phyloP scores from a whole-genome alignment of 2,888 invertebrate genomes.

The Neria commutata region DNA sequence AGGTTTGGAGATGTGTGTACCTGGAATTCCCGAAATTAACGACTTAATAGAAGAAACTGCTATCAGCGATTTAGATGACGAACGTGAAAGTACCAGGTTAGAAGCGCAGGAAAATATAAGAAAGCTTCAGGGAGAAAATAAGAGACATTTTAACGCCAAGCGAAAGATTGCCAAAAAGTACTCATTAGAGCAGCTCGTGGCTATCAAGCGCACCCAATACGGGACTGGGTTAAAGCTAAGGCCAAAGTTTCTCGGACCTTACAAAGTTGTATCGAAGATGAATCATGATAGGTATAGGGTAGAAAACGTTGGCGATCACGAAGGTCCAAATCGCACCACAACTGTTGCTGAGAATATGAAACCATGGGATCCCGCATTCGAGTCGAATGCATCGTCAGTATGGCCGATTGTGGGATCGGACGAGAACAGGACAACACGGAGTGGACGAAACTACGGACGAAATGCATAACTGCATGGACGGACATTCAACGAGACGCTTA shows the following conservation, averaged over 20 bases:
- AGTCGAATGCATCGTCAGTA: constrained; percentile 16
- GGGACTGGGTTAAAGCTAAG: background rate
- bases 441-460: no score
- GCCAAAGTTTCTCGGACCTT: background rate
- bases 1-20: background rate
- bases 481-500: no score
- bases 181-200: background rate
- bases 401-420: constrained; percentile 10
- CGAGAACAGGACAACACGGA: background rate
- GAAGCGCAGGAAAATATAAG: background rate
- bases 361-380: constrained; percentile 11
- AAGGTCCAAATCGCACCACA: constrained; percentile 8
- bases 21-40: background rate
- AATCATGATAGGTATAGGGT: constrained; percentile 5
- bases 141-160: background rate
- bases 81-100: background rate
- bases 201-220: background rate
- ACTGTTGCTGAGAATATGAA: constrained; percentile 24
- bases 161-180: background rate
- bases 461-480: no score
- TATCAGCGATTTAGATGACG: background rate
- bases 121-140: background rate
- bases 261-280: background rate
- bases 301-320: background rate
- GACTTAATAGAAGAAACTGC: background rate